These are phyloP conservation scores for Heliocidaris tuberculata DNA, from an alignment of 35 echinoderm and acorn worm genomes.

Conservation along the genomic window DNA sequence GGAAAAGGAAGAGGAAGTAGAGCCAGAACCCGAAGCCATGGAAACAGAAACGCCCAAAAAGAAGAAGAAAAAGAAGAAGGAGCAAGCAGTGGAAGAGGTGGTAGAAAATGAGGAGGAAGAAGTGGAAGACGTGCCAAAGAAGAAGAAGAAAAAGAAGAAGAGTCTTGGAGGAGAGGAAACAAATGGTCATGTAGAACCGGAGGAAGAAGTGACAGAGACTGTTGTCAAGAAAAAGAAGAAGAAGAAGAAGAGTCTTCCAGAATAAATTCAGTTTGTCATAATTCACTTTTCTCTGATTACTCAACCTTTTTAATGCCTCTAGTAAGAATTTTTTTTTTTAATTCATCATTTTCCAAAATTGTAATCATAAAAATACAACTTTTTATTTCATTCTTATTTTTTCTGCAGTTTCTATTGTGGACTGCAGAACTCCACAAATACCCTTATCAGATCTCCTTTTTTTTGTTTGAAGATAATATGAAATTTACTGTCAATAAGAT, in stretches of 20 bases:
- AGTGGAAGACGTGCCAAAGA: slow-evolving; percentile 25
- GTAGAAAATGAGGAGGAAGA: slow-evolving; percentile 4
- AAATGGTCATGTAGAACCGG: neutral
- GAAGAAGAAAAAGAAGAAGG: slow-evolving; percentile 90
- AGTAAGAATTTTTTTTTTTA: neutral
- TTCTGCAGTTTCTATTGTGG: neutral
- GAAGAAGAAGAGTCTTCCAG: slow-evolving; percentile 50
- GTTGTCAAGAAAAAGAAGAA: slow-evolving; percentile 48
- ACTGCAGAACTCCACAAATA: too few relatives aligned
- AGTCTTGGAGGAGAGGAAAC: slow-evolving; percentile 15
- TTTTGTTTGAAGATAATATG: too few relatives aligned
- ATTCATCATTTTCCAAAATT: neutral
- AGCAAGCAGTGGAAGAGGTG: slow-evolving; percentile 1
- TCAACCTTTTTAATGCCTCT: neutral
- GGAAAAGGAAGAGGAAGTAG: neutral
- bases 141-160: slow-evolving; percentile 44
- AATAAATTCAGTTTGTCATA: neutral
- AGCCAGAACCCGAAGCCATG: slow-evolving; percentile 28
- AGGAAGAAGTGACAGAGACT: neutral
- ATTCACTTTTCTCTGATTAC: neutral
- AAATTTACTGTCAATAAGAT: too few relatives aligned
- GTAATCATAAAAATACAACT: neutral
- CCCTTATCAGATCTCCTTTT: too few relatives aligned
- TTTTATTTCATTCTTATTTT: neutral
- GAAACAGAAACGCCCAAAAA: slow-evolving; percentile 76